Conservation (phyloP, 2,113 vertebrate genomes). For the Eupsittula cactorum region DNA sequence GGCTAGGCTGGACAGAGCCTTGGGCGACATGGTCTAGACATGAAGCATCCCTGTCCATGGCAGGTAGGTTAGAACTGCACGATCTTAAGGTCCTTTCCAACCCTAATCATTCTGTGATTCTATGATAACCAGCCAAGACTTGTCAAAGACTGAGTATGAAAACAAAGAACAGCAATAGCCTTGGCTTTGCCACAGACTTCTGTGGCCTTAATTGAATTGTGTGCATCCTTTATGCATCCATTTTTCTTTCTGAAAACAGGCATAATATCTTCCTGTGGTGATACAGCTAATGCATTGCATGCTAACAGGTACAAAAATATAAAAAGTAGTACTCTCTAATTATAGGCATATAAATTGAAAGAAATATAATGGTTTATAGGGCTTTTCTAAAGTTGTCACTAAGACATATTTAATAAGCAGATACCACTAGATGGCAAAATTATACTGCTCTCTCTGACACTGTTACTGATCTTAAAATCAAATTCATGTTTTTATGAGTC, state of each 20-base stretch:
- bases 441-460: slow-evolving; percentile 32
- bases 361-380: background rate
- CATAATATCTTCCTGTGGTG: background rate
- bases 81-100: background rate
- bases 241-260: background rate
- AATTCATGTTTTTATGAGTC: background rate
- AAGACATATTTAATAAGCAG: background rate
- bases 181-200: background rate
- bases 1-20: background rate
- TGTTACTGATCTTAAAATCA: background rate
- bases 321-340: background rate
- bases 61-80: background rate
- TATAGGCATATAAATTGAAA: background rate
- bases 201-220: background rate
- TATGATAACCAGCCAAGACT: background rate
- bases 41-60: background rate
- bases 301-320: background rate
- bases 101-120: background rate
- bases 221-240: background rate
- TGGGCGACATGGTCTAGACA: background rate
- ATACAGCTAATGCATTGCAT: fast-evolving
- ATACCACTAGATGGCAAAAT: slow-evolving; percentile 79
- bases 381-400: background rate
- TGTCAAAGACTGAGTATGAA: background rate
- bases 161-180: background rate